A percentile compares a stretch with the other conserved stretches of the same genome.
Evolutionary conservation across 1,140 invertebrate species (phyloP).

Genomic region (Phortica variegata): DNA sequence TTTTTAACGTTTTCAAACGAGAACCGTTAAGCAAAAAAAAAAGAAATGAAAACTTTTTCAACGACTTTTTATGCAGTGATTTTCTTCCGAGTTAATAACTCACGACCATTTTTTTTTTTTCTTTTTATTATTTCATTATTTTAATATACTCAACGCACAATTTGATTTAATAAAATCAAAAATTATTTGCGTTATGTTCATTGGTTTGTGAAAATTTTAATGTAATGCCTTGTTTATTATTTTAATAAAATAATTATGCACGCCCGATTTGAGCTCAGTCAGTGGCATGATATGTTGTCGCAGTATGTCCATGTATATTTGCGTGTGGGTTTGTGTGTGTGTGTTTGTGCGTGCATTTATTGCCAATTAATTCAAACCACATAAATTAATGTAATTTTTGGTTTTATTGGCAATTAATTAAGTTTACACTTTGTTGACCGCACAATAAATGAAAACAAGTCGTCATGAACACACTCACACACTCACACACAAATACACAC

Average conservation of each 20-base stretch:
- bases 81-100: constrained; percentile 8
- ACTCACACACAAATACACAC: too few species aligned
- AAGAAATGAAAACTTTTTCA: constrained; percentile 20
- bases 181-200: constrained; percentile 9
- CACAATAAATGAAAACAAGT: too few species aligned
- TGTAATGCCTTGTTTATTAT: constrained; percentile 3
- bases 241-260: not conserved
- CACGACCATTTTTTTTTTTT: constrained; percentile 11
- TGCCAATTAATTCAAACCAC: constrained; percentile 27
- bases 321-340: not conserved
- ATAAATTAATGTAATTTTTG: constrained; percentile 39
- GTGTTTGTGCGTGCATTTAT: constrained; percentile 14
- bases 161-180: too few species aligned
- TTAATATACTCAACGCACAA: constrained; percentile 14
- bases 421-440: constrained; percentile 33
- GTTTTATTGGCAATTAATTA: constrained; percentile 51
- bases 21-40: too few species aligned
- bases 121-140: constrained; percentile 11
- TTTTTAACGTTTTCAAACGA: too few species aligned
- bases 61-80: not conserved
- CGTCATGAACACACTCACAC: too few species aligned
- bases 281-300: too few species aligned
- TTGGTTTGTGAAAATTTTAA: not conserved
- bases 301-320: not conserved
- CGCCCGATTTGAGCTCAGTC: too few species aligned